Evolutionary conservation across 2,888 invertebrate genomes (phyloP).

Genomic region (Cryptocheilus praepositus): DNA sequence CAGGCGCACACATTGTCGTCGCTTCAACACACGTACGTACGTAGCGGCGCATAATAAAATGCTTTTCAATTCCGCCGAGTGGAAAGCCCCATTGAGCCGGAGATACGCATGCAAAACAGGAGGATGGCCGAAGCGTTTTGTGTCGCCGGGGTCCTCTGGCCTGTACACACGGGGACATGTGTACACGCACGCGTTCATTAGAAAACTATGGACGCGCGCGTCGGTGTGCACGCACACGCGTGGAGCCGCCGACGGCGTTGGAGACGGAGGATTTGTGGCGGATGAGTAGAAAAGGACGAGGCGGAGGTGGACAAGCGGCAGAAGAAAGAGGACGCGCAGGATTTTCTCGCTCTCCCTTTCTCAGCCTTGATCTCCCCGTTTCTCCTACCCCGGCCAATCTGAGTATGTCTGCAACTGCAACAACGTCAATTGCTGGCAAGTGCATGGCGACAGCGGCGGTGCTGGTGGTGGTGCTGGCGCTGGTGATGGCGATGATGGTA

Average conservation of each 20-base stretch:
- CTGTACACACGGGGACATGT: too few relatives aligned
- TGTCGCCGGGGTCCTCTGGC: conserved; percentile 14
- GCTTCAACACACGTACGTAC: conserved; percentile 11
- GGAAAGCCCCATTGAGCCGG: conserved; percentile 66
- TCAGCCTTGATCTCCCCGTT: conserved; percentile 7
- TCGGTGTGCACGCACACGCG: too few relatives aligned
- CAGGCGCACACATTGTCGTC: background rate
- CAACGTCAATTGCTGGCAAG: conserved; percentile 24
- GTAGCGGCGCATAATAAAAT: conserved; percentile 51
- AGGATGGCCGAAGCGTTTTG: conserved; percentile 20
- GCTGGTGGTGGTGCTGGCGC: too few relatives aligned
- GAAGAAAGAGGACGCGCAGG: conserved; percentile 36
- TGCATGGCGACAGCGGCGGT: background rate
- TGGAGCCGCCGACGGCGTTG: conserved; percentile 13
- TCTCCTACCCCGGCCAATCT: background rate
- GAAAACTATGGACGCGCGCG: too few relatives aligned
- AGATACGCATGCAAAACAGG: conserved; percentile 67
- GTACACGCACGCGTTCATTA: too few relatives aligned
- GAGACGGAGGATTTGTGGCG: background rate
- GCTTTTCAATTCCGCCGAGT: conserved; percentile 69
- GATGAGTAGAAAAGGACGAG: background rate
- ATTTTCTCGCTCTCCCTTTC: conserved; percentile 5
- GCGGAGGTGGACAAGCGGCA: conserved; percentile 13
- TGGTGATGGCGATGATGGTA: too few relatives aligned
- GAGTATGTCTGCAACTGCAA: conserved; percentile 26